These are phyloP conservation scores for Hyles vespertilio DNA, from an alignment of 1,140 invertebrate species.

Conservation along the genomic window DNA sequence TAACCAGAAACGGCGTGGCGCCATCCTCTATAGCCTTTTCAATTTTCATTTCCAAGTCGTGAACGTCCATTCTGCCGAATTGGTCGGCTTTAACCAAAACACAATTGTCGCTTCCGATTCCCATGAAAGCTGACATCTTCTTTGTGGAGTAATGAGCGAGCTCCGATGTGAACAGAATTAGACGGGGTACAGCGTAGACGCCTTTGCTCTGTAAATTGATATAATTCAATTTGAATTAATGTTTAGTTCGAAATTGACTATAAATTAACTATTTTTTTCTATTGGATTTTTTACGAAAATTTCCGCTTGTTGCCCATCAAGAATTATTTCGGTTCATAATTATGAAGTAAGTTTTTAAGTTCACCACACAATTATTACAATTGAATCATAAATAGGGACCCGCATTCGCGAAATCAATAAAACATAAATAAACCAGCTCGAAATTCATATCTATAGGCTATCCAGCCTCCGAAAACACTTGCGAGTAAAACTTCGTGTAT, in stretches of 20 bases:
- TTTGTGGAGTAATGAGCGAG: conserved; percentile 97
- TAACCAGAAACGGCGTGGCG: conserved; percentile 89
- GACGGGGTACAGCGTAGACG: conserved; percentile 78
- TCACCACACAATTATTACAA: too few relatives aligned
- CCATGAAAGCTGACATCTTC: conserved; percentile 87
- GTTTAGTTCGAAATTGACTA: too few relatives aligned
- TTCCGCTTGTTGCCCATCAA: background rate
- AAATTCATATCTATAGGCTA: too few relatives aligned
- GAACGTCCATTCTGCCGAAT: conserved; percentile 86
- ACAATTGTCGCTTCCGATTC: conserved; percentile 88
- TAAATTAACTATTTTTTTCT: too few relatives aligned
- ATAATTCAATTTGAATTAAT: background rate
- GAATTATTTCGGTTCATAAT: background rate
- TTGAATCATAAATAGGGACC: too few relatives aligned
- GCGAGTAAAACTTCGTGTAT: too few relatives aligned
- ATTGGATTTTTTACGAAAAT: background rate
- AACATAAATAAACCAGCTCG: too few relatives aligned
- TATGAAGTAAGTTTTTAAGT: background rate
- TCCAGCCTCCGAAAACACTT: too few relatives aligned
- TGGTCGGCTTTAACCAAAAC: conserved; percentile 83
- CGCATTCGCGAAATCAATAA: too few relatives aligned
- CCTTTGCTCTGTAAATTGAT: conserved; percentile 79
- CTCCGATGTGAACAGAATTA: conserved; percentile 90
- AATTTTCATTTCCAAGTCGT: conserved; percentile 85
- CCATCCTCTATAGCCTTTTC: conserved; percentile 80